A percentile compares a stretch with the other conserved stretches of the same genome.
Conservation (phyloP, 1,140 invertebrate species). For the Yoshiicerus persimilis region DNA sequence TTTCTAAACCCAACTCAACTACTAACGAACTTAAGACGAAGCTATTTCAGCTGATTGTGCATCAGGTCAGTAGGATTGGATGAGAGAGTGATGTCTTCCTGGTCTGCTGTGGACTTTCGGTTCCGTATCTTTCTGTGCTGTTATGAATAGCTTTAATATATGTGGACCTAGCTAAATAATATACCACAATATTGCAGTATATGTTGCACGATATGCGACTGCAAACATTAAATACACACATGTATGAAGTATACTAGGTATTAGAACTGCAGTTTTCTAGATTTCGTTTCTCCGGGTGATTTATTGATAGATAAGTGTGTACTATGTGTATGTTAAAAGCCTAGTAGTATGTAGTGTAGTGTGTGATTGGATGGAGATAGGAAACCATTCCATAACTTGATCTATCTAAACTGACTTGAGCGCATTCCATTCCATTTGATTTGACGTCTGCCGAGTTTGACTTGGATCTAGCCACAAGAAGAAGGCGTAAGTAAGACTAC, state of each 20-base stretch:
- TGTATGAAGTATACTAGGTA: too few relatives aligned
- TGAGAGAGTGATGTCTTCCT: background rate
- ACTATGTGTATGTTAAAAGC: background rate
- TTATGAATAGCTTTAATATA: background rate
- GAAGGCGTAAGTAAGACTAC: background rate
- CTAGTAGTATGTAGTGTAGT: background rate
- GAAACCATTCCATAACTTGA: slow-evolving; percentile 28
- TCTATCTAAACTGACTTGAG: slow-evolving; percentile 22
- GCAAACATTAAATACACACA: background rate
- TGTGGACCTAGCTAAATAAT: background rate
- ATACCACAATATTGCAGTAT: too few relatives aligned
- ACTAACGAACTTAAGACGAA: background rate
- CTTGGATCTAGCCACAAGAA: background rate
- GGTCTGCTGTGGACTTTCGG: background rate
- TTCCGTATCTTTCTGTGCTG: background rate
- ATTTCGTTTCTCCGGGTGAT: background rate
- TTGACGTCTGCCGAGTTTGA: slow-evolving; percentile 1
- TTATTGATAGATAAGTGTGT: background rate
- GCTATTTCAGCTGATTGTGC: background rate
- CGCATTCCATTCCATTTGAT: slow-evolving; percentile 13
- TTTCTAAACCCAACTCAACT: background rate
- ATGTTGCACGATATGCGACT: too few relatives aligned
- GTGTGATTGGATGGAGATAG: background rate
- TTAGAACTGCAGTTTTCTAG: background rate
- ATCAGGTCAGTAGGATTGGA: background rate